Evolutionary conservation across 2,113 vertebrate genomes (phyloP), one percentile per base, ranked within the genome.

Genomic region (Spheniscus mendiculus): DNA sequence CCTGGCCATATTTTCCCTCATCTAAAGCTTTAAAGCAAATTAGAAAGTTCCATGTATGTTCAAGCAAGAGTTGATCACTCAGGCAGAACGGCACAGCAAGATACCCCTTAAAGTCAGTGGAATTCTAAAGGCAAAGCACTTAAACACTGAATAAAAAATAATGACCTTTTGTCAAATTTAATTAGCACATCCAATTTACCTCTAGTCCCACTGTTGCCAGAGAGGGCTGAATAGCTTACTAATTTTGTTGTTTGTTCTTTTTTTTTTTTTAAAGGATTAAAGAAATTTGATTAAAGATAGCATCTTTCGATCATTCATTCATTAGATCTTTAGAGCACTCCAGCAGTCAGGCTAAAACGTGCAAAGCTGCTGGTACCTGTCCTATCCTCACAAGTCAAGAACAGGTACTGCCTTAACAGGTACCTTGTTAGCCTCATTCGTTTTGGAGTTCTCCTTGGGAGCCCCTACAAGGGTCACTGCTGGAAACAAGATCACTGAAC

Each of bases 131-230:
- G 52, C 61, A 96, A 92, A 90, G n/a, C 63, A 61, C 62, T 96
- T 95, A 73, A 91, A 42, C 42, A 42, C 42, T 42, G 42, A 42
- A 42, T 42, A 42, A 42, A 42, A 42, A 42, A 42, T 42, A 42
- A 42, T 42, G 42, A 42, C 42, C 42, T 42, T 42, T 42, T 42
- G 42, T 42, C 42, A 15, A 42, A 42, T 42, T 42, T 42, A 42
- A 95, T 93, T 92, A 96, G 87, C 59, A 70, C 23, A 81, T 90
- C 63, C 30, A 65, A 27, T 92, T 93, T 89, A 87, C 83, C 59
- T 81, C 59, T 73, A 59, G 63, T 91, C 70, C 38, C 36, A 67
- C 44, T 72, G 30, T 63, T 92, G 61, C 49, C 84, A 66, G 69
- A 77, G 10, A 81, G 17, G 70, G 38, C 45, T 62, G 34, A 92